phyloP scores from a whole-genome alignment of 2,113 vertebrate genomes.

The Coregonus clupeaformis region DNA sequence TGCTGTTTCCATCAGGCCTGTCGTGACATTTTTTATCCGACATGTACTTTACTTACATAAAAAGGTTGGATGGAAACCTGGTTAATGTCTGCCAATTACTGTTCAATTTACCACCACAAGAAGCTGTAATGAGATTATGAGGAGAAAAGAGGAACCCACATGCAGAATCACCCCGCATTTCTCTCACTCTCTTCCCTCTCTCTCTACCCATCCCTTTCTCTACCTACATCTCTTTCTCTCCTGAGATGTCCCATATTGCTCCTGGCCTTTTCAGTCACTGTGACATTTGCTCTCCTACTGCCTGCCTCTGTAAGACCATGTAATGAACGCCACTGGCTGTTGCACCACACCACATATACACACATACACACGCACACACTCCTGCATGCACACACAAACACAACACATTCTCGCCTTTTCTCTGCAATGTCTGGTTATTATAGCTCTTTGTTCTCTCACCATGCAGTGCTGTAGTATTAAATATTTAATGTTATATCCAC shows the following conservation, averaged over 20 bases:
- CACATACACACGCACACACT: background rate
- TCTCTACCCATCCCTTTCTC: conserved; percentile 13
- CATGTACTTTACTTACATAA: too few relatives aligned
- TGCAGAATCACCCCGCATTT: background rate
- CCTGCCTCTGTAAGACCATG: background rate
- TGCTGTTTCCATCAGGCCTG: too few relatives aligned
- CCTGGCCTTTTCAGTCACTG: conserved; percentile 39
- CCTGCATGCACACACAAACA: background rate
- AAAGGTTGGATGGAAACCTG: too few relatives aligned
- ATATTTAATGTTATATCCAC: too few relatives aligned
- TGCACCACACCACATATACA: background rate
- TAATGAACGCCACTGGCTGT: background rate
- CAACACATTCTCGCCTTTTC: too few relatives aligned
- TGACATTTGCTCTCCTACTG: conserved; percentile 51
- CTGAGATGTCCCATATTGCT: conserved; percentile 26
- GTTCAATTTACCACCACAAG: background rate
- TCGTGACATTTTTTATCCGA: too few relatives aligned
- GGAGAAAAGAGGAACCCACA: background rate
- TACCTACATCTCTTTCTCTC: background rate
- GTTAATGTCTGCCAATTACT: background rate
- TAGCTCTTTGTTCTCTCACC: too few relatives aligned
- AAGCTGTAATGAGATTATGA: background rate
- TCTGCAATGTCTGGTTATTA: too few relatives aligned
- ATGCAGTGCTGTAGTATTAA: too few relatives aligned
- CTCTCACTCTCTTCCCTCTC: background rate